A percentile compares a stretch with the other conserved stretches of the same genome.
phyloP scores from a whole-genome alignment of 2,797 vertebrate species.

The Rhincodon typus region DNA sequence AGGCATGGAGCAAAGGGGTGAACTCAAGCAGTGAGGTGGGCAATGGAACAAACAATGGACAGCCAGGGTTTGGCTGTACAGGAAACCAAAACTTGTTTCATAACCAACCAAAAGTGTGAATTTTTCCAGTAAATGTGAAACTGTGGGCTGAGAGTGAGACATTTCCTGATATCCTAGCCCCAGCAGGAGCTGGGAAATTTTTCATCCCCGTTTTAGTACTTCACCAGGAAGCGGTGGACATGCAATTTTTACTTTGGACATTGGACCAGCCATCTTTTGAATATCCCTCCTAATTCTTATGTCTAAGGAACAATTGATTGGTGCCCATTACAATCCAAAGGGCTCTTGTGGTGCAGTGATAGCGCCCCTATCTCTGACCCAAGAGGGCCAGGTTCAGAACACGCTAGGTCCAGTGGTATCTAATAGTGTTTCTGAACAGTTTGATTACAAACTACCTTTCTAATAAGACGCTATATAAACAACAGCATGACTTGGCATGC shows the following conservation, averaged over 20 bases:
- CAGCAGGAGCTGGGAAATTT: not conserved
- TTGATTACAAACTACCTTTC: too few relatives aligned
- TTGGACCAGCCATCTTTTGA: too few relatives aligned
- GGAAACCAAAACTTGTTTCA: not conserved
- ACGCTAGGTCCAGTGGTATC: too few relatives aligned
- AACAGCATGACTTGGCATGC: not conserved
- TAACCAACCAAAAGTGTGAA: not conserved
- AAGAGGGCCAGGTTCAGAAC: too few relatives aligned
- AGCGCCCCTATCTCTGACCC: too few relatives aligned
- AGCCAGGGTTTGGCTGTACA: not conserved
- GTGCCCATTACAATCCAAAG: not conserved
- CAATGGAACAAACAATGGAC: not conserved
- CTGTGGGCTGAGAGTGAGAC: not conserved
- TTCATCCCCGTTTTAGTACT: not conserved
- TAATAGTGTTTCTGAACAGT: too few relatives aligned
- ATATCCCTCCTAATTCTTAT: not conserved
- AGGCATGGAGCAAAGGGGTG: not conserved
- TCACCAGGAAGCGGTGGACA: not conserved
- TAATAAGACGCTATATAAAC: too few relatives aligned
- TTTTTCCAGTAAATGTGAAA: not conserved
- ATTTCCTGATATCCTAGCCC: not conserved
- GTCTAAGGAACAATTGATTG: not conserved
- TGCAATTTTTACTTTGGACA: not conserved
- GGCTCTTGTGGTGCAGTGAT: too few relatives aligned
- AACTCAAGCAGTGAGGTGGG: not conserved